A percentile compares a stretch with the other conserved stretches of the same genome.
Conservation (phyloP, 2,888 invertebrate genomes). For the Parascotia fuliginaria region DNA sequence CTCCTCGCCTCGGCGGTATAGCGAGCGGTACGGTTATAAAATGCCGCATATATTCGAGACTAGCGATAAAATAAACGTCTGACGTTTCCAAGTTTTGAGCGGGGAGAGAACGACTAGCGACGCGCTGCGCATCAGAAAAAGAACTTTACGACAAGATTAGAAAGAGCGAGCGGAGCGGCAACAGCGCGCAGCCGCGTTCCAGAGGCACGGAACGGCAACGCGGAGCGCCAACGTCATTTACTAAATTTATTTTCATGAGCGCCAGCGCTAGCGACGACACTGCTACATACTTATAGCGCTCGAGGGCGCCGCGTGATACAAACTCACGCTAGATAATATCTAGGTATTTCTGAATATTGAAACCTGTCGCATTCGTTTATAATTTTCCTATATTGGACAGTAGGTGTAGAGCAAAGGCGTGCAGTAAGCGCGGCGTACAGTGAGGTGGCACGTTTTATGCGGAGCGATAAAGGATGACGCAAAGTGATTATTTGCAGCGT, state of each 20-base stretch:
- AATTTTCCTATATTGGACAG: conserved; percentile 54
- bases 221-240: conserved; percentile 81
- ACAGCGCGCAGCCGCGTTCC: conserved; percentile 83
- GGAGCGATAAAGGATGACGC: conserved; percentile 82
- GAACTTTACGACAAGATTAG: conserved; percentile 86
- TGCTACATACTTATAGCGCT: conserved; percentile 63
- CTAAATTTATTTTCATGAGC: conserved; percentile 86
- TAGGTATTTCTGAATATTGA: conserved; percentile 69
- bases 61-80: conserved; percentile 83
- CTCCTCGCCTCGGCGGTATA: conserved; percentile 59
- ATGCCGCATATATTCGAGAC: conserved; percentile 76
- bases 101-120: conserved; percentile 81
- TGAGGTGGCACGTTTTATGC: conserved; percentile 73
- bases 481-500: conserved; percentile 84
- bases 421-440: conserved; percentile 61
- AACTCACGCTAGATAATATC: conserved; percentile 67
- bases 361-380: conserved; percentile 60
- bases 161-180: conserved; percentile 83
- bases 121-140: conserved; percentile 85
- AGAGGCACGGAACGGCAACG: conserved; percentile 79
- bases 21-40: conserved; percentile 75
- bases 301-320: conserved; percentile 68
- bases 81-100: conserved; percentile 82
- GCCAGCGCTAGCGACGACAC: conserved; percentile 81
- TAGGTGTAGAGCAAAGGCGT: conserved; percentile 53